Percentiles rank a stretch among this genome's conserved stretches.
Evolutionary conservation across 1,140 invertebrate species (phyloP).

Genomic region (Calliphora vicina): DNA sequence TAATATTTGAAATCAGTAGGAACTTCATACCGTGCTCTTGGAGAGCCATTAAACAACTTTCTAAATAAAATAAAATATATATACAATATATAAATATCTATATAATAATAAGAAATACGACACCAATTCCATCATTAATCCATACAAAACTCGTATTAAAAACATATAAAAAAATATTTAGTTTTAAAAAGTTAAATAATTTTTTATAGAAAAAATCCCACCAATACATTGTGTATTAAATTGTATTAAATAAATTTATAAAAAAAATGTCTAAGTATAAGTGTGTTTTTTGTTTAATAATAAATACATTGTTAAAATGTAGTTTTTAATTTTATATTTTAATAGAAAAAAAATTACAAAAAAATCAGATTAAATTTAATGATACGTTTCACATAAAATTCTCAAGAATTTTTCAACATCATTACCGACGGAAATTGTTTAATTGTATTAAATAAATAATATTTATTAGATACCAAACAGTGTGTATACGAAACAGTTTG

Average conservation of each 20-base stretch:
- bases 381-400: background rate
- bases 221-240: background rate
- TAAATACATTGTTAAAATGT: background rate
- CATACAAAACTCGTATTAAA: too few relatives aligned
- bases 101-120: too few relatives aligned
- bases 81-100: too few relatives aligned
- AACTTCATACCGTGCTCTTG: constrained; percentile 65
- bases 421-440: background rate
- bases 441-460: background rate
- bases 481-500: too few relatives aligned
- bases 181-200: too few relatives aligned
- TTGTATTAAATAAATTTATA: background rate
- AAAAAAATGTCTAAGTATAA: too few relatives aligned
- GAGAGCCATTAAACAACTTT: constrained; percentile 60
- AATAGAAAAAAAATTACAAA: background rate
- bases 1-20: constrained; percentile 59
- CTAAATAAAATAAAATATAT: background rate
- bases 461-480: background rate
- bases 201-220: background rate
- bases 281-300: too few relatives aligned
- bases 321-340: background rate
- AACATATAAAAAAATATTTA: too few relatives aligned
- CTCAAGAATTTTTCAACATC: background rate
- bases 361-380: background rate
- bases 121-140: too few relatives aligned